Base-by-base conservation (phyloP, 2,113 vertebrate species). In the Limnothrissa miodon region DNA sequence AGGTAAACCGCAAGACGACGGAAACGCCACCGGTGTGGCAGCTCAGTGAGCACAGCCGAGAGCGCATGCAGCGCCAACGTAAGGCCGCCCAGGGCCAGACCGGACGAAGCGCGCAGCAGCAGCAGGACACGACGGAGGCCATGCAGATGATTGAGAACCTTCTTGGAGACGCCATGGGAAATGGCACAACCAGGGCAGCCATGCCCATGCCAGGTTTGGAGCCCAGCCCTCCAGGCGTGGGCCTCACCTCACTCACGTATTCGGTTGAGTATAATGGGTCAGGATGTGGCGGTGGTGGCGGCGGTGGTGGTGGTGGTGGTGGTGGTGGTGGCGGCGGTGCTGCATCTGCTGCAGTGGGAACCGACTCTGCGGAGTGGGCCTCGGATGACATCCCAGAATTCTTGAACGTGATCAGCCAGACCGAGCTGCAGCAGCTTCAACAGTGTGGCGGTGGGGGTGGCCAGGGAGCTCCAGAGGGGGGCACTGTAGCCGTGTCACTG, bases 351-450 rank as follows among this genome's bases (percentile, higher is more conserved):
- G 51, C 19, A 2, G 51, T 21, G 19, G 21, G 29, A 5, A 1
- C 66, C 11, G 29, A 74, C 29, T 70, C 25, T 25, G n/a, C 25
- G 8, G 29, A 92, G 87, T 99, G 98, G 98, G 95, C 96, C 21
- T 95, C 90, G 0, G 98, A 99, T 2, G 97, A 98, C 4, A 98
- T 99, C 89, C 96, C 97, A 0, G 96, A 97, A 78, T 93, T 95
- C 84, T 90, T 99, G 80, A 99, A 98, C 1, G 88, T 95, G 15
- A 97, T 99, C 86, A 89, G 86, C 33, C 66, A 74, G 66, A 2
- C n/a, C 2, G 66, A 81, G 91, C 59, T 4, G 88, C 39, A 39
- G 21, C 59, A 88, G 85, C 25, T 1, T 66, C 66, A 74, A 33
- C 66, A 74, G 66, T 39, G 66, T 13, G 29, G 59, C 23, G 59